These are phyloP conservation scores for Eupithecia vulgata DNA, from an alignment of 2,888 invertebrate genomes.

Conservation along the genomic window DNA sequence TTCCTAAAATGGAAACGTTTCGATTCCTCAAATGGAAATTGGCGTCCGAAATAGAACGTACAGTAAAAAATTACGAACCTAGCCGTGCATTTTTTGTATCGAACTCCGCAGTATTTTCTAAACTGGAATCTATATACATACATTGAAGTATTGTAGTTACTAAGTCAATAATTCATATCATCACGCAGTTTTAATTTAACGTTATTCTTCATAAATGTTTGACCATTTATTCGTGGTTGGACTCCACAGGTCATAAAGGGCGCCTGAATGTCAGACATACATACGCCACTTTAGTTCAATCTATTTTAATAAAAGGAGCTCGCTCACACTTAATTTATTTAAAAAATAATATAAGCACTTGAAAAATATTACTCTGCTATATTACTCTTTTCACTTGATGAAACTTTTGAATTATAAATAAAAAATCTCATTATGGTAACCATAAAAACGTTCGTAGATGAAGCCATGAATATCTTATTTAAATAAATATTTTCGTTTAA, in stretches of 20 bases:
- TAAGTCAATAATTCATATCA: not conserved
- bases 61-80: not conserved
- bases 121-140: not conserved
- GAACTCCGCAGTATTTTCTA: not conserved
- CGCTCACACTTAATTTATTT: slow-evolving; percentile 17
- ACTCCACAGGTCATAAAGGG: slow-evolving; percentile 15
- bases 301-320: slow-evolving; percentile 25
- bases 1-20: too few species aligned
- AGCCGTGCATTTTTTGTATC: not conserved
- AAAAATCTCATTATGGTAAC: not conserved
- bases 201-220: not conserved
- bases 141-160: too few species aligned
- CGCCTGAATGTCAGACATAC: slow-evolving; percentile 28
- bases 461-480: not conserved
- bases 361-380: not conserved
- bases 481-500: too few species aligned
- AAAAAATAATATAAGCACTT: slow-evolving; percentile 11
- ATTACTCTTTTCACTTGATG: not conserved
- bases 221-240: not conserved
- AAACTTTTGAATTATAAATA: slow-evolving; percentile 1
- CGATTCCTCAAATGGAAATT: not conserved
- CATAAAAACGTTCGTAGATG: not conserved
- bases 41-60: not conserved
- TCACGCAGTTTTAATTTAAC: not conserved
- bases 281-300: slow-evolving; percentile 9